Base-by-base conservation (phyloP, 2,888 invertebrate species). In the Caenorhabditis angaria region DNA sequence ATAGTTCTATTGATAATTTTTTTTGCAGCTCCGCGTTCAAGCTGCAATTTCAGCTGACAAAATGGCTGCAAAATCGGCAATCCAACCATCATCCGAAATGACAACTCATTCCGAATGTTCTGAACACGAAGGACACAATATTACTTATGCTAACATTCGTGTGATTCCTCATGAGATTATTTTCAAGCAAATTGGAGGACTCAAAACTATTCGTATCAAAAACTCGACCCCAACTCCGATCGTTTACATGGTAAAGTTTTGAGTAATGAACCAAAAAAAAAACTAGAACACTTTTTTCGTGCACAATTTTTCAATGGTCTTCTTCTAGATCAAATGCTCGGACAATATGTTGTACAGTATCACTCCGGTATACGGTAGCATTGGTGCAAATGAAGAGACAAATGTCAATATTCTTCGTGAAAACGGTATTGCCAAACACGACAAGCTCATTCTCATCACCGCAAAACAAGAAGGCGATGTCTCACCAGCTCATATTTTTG, bases 311-410 rank as follows among this genome's bases (percentile, higher is more conserved):
- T n/a, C n/a, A n/a, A n/a, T n/a, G n/a, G n/a, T n/a, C n/a, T n/a
- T n/a, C 5, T 56, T 32, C 12, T 27, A 64, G 64, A 47, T 64
- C 18, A 75, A 75, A 35, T 75, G 75, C 61, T 75, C 75, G 63
- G 75, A 75, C 28, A 75, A 75, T 22, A 55, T 70, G 61, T 29
- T 75, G 61, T 75, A 60, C 51, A 67, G 62, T 35, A 66, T 75
- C 25, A 68, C 67, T 55, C 75, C 75, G 22, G 75, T 70, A 0
- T 65, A 65, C 35, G 75, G 67, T 14, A 22, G 56, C n/a, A 65
- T 75, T 32, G 70, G 63, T 2, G 6, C 54, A 12, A 67, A 70
- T n/a, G 12, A 20, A 5, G 67, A 70, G 20, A 61, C 60, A 14
- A 55, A 54, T 12, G 66, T 75, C 18, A 64, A 68, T 22, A 63